Evolutionary conservation across 2,113 vertebrate genomes (phyloP).

Genomic region (Bucco capensis): DNA sequence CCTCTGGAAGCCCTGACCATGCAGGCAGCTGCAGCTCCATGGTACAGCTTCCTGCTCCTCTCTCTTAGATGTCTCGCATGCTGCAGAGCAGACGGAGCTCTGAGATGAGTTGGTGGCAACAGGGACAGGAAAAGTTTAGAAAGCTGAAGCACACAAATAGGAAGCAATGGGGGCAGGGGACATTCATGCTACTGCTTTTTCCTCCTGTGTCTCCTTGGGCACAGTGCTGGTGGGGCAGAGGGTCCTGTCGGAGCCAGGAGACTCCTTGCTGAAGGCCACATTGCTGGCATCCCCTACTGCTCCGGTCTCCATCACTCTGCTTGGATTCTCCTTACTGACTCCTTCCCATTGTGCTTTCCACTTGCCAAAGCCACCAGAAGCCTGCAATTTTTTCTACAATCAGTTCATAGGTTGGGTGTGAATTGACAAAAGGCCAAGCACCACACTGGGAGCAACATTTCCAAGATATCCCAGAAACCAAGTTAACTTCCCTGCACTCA

Average conservation of each 20-base stretch:
- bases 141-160: neutral
- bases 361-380: neutral
- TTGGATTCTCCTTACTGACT: neutral
- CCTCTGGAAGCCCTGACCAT: neutral
- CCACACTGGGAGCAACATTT: neutral
- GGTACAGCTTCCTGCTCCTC: neutral
- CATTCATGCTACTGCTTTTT: neutral
- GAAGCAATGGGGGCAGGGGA: neutral
- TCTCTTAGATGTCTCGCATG: rapidly evolving
- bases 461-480: neutral
- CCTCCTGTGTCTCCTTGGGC: rapidly evolving
- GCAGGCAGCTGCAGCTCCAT: neutral
- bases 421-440: neutral
- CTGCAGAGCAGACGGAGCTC: neutral
- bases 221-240: neutral
- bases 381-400: neutral
- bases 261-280: rapidly evolving
- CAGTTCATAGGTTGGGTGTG: rapidly evolving
- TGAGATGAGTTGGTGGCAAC: neutral
- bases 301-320: neutral
- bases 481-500: neutral
- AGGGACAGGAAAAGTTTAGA: neutral
- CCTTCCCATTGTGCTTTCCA: neutral
- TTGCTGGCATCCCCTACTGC: neutral
- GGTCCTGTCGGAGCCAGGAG: neutral